A percentile compares a stretch with the other conserved stretches of the same genome.
phyloP scores from a whole-genome alignment of 1,140 invertebrate genomes.

The Diorhabda carinulata region DNA sequence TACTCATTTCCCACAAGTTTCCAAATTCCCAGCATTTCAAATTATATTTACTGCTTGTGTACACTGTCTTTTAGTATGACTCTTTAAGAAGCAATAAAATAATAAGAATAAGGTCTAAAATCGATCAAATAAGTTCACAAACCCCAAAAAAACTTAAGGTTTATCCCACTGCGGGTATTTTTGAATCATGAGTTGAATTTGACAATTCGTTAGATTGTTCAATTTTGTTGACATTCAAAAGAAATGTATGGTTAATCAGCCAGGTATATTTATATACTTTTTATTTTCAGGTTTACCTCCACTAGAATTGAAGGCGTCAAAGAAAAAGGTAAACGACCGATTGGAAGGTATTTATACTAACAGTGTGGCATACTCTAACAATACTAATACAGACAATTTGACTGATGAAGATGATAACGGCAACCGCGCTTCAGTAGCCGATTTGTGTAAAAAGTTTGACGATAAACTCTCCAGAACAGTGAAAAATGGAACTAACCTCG shows the following conservation, averaged over 20 bases:
- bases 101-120: no score
- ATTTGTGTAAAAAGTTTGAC: conserved; percentile 55
- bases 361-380: conserved; percentile 26
- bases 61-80: no score
- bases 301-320: conserved; percentile 42
- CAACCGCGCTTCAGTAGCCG: conserved; percentile 54
- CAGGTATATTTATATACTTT: background rate
- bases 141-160: no score
- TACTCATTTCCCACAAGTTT: no score
- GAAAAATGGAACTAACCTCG: conserved; percentile 10
- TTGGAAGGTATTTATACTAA: conserved; percentile 18
- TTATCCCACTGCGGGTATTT: background rate
- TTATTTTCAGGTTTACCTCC: conserved; percentile 38
- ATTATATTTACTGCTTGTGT: no score
- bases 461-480: conserved; percentile 33
- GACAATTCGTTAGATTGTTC: no score
- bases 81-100: no score
- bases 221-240: background rate
- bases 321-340: conserved; percentile 45
- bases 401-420: conserved; percentile 53
- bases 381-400: conserved; percentile 35
- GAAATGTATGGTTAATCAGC: background rate
- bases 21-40: no score
- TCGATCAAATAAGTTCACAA: no score
- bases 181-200: background rate